A percentile compares a stretch with the other conserved stretches of the same genome.
Evolutionary conservation across 2,888 invertebrate species (phyloP).

Genomic region (Celastrina argiolus): DNA sequence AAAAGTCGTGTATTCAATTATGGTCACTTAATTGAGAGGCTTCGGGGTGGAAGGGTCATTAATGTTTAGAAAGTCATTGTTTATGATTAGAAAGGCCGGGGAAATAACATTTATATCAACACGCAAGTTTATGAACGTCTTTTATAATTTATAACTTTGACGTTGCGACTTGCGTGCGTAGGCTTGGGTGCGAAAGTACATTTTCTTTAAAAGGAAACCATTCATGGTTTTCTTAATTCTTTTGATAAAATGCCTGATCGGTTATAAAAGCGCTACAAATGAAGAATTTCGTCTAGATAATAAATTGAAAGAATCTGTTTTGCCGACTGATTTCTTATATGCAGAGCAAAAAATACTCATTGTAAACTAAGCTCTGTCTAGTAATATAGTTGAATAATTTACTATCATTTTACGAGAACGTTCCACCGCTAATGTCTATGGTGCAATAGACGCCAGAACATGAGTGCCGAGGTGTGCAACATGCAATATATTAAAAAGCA

Average conservation of each 20-base stretch:
- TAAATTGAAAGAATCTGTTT: too few species aligned
- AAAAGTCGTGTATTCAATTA: conserved; percentile 46
- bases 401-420: conserved; percentile 5
- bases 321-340: too few species aligned
- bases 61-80: conserved; percentile 36
- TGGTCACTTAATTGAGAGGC: conserved; percentile 51
- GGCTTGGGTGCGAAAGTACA: background rate
- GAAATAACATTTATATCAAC: conserved; percentile 30
- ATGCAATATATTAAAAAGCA: conserved; percentile 2
- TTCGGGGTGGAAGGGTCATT: conserved; percentile 37
- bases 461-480: conserved; percentile 9
- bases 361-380: too few species aligned
- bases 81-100: conserved; percentile 34
- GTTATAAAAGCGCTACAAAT: too few species aligned
- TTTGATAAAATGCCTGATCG: background rate
- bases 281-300: too few species aligned
- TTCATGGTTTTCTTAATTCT: background rate
- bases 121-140: conserved; percentile 27
- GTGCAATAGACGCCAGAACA: background rate
- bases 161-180: conserved; percentile 19
- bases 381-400: background rate
- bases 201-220: background rate
- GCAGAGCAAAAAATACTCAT: too few species aligned
- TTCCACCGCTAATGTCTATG: conserved; percentile 4
- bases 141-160: conserved; percentile 25